Base-by-base conservation (phyloP, 2,888 invertebrate species). In the Meloe dianella region DNA sequence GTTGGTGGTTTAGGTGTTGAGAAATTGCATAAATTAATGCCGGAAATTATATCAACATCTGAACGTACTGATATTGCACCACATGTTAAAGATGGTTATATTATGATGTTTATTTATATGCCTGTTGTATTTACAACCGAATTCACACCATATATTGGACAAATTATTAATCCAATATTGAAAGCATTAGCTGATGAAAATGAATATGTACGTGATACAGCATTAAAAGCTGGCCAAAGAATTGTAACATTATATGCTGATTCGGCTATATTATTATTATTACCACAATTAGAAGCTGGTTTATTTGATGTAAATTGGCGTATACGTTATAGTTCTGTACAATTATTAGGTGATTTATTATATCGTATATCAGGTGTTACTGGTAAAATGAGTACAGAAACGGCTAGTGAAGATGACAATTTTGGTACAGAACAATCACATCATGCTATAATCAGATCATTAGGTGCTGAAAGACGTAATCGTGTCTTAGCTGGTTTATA, bases 31-130 rank as follows among this genome's bases (percentile, higher is more conserved):
- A 94, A 94, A 84, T 89, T 98, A 63, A 99, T 99, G 98, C 98
- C 97, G 0, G 95, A 97, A 81, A 96, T 98, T 71, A 97, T 98
- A 73, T 89, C 93, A 61, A 97, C 97, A 0, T 96, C 97, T 0
- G 96, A 96, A 82, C 89, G 97, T 68, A 91, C 92, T 0, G 96
- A 97, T 83, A 95, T 96, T 77, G 95, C 96, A 7, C 95, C 99
- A 0, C 96, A 97, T 84, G 98, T 99, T 1, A 95, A 98, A 80
- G 99, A 99, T 85, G 99, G 99, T 56, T 99, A 99, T 86, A 97
- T 99, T 70, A 97, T 99, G 96, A 96, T 99, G 96, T 99, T 98
- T 84, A 98, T 99, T 80, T 99, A 98, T 85, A 94, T 99, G 92
- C 99, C 99, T 2, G 92, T 93, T 68, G 97, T 97, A 12, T 98